These are phyloP conservation scores for Oostethus manadensis DNA, from an alignment of 2,113 vertebrate genomes.

Conservation along the genomic window DNA sequence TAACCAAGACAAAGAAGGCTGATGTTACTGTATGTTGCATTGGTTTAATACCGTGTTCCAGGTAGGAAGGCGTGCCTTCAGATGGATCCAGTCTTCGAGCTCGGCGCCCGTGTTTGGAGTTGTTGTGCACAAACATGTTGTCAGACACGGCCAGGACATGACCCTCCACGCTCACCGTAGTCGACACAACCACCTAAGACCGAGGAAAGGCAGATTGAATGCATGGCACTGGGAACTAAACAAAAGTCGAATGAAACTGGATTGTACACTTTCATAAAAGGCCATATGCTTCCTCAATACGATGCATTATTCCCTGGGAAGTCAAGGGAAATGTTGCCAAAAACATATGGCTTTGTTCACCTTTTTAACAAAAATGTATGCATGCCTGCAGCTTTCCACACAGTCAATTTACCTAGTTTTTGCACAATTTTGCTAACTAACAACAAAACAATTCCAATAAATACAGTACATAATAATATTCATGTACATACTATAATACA, in stretches of 20 bases:
- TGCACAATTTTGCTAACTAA: background rate
- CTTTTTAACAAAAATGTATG: too few species aligned
- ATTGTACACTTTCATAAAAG: background rate
- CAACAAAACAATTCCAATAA: background rate
- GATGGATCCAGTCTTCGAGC: slow-evolving; percentile 65
- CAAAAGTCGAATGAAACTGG: background rate
- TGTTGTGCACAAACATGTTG: slow-evolving; percentile 98
- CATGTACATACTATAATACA: background rate
- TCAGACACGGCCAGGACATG: slow-evolving; percentile 93
- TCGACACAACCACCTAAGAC: slow-evolving; percentile 67
- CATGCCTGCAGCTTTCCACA: background rate
- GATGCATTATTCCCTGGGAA: background rate
- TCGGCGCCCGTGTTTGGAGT: slow-evolving; percentile 78
- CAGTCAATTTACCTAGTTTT: background rate
- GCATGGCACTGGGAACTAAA: background rate
- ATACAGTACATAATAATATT: background rate
- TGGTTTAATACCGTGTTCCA: slow-evolving; percentile 62
- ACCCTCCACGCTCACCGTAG: slow-evolving; percentile 74
- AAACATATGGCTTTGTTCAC: background rate
- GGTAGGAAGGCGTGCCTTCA: slow-evolving; percentile 63
- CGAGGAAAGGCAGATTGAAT: background rate
- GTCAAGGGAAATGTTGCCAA: background rate
- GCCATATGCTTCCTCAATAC: background rate
- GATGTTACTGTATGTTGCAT: slow-evolving; percentile 21
- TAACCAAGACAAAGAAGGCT: slow-evolving; percentile 27